Evolutionary conservation across 2,797 vertebrate species (phyloP).

Genomic region (Enteromius thamalakanensis): DNA sequence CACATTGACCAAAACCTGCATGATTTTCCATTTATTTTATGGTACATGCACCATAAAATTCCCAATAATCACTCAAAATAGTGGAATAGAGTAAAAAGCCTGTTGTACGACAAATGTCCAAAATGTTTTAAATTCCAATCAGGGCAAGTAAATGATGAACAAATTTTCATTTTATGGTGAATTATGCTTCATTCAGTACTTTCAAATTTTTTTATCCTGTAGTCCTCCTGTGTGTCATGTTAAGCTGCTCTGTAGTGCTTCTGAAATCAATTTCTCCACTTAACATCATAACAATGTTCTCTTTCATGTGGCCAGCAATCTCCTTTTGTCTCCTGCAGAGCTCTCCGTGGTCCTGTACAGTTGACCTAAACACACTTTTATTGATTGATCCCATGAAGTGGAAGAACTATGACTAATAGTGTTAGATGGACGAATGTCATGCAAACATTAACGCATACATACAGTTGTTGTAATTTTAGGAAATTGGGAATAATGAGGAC

Average conservation of each 20-base stretch:
- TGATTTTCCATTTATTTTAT: not conserved
- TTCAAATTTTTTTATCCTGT: not conserved
- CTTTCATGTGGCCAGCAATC: conserved; percentile 1
- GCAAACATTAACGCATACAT: not conserved
- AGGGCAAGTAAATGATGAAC: not conserved
- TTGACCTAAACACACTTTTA: conserved; percentile 61
- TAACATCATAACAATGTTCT: conserved; percentile 9
- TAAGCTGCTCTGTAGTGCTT: conserved; percentile 8
- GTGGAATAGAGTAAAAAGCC: not conserved
- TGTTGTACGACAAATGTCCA: not conserved
- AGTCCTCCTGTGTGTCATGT: not conserved
- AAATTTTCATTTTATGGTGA: not conserved
- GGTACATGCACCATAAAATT: conserved; percentile 1
- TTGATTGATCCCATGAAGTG: conserved; percentile 66
- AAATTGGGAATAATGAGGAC: not conserved
- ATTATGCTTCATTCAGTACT: conserved; percentile 19
- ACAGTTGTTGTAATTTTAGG: not conserved
- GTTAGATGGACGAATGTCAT: conserved; percentile 67
- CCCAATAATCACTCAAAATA: not conserved
- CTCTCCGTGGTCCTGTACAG: conserved; percentile 17
- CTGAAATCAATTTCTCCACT: conserved; percentile 27
- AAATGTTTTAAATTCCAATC: not conserved
- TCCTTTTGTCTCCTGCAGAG: conserved; percentile 20
- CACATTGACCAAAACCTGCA: not conserved
- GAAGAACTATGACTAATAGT: conserved; percentile 66